Base-by-base conservation (phyloP, 2,888 invertebrate genomes). In the Baccha elongata region DNA sequence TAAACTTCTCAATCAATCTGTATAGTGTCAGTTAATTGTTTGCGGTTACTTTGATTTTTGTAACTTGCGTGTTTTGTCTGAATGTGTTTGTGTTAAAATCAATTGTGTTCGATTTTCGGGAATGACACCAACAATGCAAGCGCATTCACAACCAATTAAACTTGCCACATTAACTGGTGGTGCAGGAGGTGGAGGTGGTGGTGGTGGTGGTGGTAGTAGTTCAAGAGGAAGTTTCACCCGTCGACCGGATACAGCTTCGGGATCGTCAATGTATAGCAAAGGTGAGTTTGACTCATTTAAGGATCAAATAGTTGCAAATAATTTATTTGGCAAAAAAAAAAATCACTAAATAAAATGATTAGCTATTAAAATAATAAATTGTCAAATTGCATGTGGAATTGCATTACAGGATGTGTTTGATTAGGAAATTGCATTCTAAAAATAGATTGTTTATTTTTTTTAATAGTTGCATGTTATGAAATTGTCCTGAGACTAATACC, bases 181-280 rank as follows among this genome's bases (percentile, higher is more conserved):
- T n/a, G n/a, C n/a, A 23, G 23, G 23, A 4, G 23, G 26, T 5
- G 32, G 67, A 0, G 37, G 32, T 6, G 55, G 55, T 6, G 58
- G 60, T 8, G 42, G 42, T 5, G 50, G 50, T 8, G 32, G 32
- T 50, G 84, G 73, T 8, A 78, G 78, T 21, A 85, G 74, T 50
- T 74, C 85, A n/a, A 87, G 88, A 75, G 86, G 87, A 58, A 89
- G 88, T 84, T 86, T 86, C 15, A 86, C 88, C 13, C 87, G 88
- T n/a, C 86, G 90, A 37, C 88, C 89, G 74, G 91, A 90, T 74
- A 89, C 89, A 40, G 90, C 89, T 60, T 91, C 91, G 69, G 90
- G 88, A 73, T 88, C 89, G 75, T 90, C 90, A 42, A 89, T 90
- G 87, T 91, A 89, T 60, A 90, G 88, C 86, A 88, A 89, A 87